Conservation (phyloP, 2,797 vertebrate genomes). For the Malacoctenus gilli region DNA sequence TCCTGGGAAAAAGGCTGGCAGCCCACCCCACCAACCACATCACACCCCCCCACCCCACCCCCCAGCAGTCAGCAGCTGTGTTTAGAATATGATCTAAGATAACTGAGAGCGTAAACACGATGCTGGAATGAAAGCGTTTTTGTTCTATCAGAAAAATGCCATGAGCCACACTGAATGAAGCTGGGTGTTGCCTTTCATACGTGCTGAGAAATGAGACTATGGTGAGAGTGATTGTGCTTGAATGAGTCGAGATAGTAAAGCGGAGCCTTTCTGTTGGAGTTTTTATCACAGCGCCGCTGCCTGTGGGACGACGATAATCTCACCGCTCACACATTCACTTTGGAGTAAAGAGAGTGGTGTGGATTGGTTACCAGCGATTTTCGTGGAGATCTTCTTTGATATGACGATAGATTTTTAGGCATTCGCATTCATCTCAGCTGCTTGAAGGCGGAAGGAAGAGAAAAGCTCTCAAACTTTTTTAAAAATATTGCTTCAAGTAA, state of each 20-base stretch:
- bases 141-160: conserved; percentile 40
- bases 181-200: conserved; percentile 43
- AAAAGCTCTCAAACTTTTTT: background rate
- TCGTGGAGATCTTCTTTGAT: conserved; percentile 38
- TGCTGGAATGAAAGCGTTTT: conserved; percentile 33
- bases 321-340: conserved; percentile 37
- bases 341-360: conserved; percentile 21
- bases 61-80: conserved; percentile 40
- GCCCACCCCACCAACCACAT: background rate
- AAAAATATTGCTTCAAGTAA: background rate
- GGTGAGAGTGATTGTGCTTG: conserved; percentile 38
- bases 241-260: conserved; percentile 59
- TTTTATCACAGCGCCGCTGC: conserved; percentile 31
- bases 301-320: conserved; percentile 39
- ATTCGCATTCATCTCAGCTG: conserved; percentile 30
- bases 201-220: conserved; percentile 53
- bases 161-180: conserved; percentile 22
- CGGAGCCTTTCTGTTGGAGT: conserved; percentile 33
- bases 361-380: conserved; percentile 50
- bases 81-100: conserved; percentile 56
- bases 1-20: conserved; percentile 61
- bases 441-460: conserved; percentile 27
- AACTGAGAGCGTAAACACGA: conserved; percentile 18
- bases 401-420: conserved; percentile 37
- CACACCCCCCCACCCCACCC: background rate